phyloP scores from a whole-genome alignment of 1,140 invertebrate species.

The Cydia fagiglandana region DNA sequence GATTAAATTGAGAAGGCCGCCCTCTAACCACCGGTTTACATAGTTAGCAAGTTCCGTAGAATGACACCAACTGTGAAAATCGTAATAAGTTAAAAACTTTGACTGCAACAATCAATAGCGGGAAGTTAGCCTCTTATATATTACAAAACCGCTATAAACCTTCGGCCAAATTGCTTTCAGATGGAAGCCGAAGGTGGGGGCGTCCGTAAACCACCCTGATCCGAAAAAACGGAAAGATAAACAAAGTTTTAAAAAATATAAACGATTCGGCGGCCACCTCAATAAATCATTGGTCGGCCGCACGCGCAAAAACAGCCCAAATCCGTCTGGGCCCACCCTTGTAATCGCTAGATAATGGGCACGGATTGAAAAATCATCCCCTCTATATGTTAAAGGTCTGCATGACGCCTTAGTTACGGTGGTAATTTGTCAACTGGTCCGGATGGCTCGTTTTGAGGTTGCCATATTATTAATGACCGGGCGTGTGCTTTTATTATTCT shows the following conservation, averaged over 20 bases:
- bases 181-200: background rate
- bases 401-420: slow-evolving; percentile 31
- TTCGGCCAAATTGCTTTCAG: background rate
- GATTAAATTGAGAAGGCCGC: background rate
- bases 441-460: slow-evolving; percentile 35
- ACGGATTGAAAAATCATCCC: slow-evolving; percentile 55
- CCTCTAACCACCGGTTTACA: background rate
- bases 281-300: slow-evolving; percentile 49
- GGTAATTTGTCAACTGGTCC: slow-evolving; percentile 39
- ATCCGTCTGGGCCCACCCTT: slow-evolving; percentile 52
- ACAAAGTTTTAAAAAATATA: slow-evolving; percentile 49
- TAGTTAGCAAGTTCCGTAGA: too few relatives aligned
- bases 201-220: background rate
- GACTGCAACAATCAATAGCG: background rate
- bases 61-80: background rate
- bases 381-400: slow-evolving; percentile 42
- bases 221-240: slow-evolving; percentile 40
- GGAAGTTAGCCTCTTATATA: background rate
- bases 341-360: slow-evolving; percentile 56
- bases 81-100: background rate
- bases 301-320: slow-evolving; percentile 49
- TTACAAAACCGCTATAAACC: background rate
- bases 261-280: slow-evolving; percentile 39
- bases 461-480: slow-evolving; percentile 31
- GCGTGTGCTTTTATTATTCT: slow-evolving; percentile 15